Evolutionary conservation across 2,113 vertebrate species (phyloP).

Genomic region (Gyps fulvus): DNA sequence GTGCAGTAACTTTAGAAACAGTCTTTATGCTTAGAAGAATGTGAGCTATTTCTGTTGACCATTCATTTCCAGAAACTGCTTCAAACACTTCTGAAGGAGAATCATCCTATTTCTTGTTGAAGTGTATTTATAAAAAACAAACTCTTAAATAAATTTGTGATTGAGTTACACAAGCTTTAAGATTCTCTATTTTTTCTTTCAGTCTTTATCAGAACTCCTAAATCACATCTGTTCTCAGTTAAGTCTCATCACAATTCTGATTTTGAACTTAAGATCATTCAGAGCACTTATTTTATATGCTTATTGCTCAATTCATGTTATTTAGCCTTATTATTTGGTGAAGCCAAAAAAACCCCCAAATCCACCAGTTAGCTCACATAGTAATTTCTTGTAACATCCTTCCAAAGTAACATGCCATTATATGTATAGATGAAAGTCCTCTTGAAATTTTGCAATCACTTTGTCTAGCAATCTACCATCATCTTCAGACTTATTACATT

Average conservation of each 20-base stretch:
- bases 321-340: neutral
- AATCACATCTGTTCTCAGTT: neutral
- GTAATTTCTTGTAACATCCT: neutral
- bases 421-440: neutral
- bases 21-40: neutral
- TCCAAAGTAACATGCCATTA: neutral
- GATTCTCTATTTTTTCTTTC: neutral
- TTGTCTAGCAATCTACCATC: neutral
- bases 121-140: neutral
- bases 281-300: neutral
- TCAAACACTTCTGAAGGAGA: neutral
- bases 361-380: neutral
- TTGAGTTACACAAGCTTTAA: neutral
- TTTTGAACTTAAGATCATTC: neutral
- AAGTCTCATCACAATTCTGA: neutral
- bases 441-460: neutral
- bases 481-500: neutral
- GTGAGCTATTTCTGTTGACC: neutral
- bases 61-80: neutral
- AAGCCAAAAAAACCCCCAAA: neutral
- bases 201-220: neutral
- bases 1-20: neutral
- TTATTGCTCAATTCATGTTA: neutral
- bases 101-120: neutral
- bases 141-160: neutral